Base-by-base conservation (phyloP, 2,888 invertebrate species). In the Platycnemis pennipes region DNA sequence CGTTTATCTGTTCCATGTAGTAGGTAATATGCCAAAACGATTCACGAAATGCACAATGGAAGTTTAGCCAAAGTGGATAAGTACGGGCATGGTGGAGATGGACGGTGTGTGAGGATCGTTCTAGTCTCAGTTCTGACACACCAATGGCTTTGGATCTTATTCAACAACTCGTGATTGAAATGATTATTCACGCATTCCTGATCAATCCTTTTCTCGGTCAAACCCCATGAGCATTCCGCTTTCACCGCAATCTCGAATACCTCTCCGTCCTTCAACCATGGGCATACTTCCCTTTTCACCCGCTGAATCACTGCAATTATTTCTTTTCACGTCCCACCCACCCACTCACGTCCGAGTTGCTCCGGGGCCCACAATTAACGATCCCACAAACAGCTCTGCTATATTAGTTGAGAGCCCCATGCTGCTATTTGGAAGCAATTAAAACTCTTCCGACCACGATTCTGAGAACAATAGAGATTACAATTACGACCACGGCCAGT, bases 351-450 rank as follows among this genome's bases (percentile, higher is more conserved):
- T 8, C 77, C 77, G 37, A 77, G 8, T 16, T 37, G 77, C 77
- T 77, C 77, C 69, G 13, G 69, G 69, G 69, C 31, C 69, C 69
- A 69, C 69, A 22, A 69, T 69, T 69, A 69, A 69, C 31, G 69
- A 69, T 26, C 77, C 77, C 13, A 8, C 31, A 22, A 63, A 7
- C 63, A 26, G 22, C 63, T 63, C 63, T 26, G 4, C 63, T 2
- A 11, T 13, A 77, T 2, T 5, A 77, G 31, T 37, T 11, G 69
- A n/a, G 26, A 4, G 69, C 31, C 69, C 69, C 11, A 31, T 26
- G 13, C 77, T 16, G 37, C 77, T 37, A 37, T 37, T 37, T 77
- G 31, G 37, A 37, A 37, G 77, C 13, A 77, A 77, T 77, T 77
- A 77, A 77, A 77, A 37, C 49, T 77, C 77, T 37, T 13, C 37